phyloP scores from a whole-genome alignment of 2,113 vertebrate species.

The Salvelinus sp. region DNA sequence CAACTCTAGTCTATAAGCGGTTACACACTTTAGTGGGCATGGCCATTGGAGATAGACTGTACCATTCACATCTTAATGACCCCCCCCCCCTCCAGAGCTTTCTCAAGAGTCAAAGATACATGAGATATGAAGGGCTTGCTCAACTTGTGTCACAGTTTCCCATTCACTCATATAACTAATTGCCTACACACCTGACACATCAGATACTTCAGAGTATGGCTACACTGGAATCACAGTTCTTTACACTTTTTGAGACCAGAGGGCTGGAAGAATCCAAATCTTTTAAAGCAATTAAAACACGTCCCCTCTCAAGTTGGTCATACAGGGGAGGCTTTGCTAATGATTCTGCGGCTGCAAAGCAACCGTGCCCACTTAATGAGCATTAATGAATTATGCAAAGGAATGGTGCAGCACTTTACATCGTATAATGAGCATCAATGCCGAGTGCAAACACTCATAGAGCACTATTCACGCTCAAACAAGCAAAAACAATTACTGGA shows the following conservation, averaged over 20 bases:
- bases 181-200: background rate
- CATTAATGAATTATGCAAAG: slow-evolving; percentile 20
- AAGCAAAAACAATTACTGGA: slow-evolving; percentile 11
- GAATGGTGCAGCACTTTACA: slow-evolving; percentile 24
- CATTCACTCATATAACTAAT: too few relatives aligned
- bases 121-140: background rate
- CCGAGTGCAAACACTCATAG: background rate
- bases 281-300: background rate
- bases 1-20: slow-evolving; percentile 43
- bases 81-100: background rate
- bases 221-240: background rate
- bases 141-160: too few relatives aligned
- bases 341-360: slow-evolving; percentile 6
- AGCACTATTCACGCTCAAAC: background rate
- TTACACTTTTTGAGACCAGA: background rate
- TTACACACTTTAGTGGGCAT: slow-evolving; percentile 6
- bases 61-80: background rate
- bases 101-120: background rate
- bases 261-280: background rate
- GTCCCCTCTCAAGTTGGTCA: slow-evolving; percentile 5
- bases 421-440: slow-evolving; percentile 7
- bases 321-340: slow-evolving; percentile 14
- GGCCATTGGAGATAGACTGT: slow-evolving; percentile 22
- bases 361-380: slow-evolving; percentile 30
- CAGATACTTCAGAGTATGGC: background rate